Base-by-base conservation (phyloP, 2,888 invertebrate species). In the Eremobia ochroleuca region DNA sequence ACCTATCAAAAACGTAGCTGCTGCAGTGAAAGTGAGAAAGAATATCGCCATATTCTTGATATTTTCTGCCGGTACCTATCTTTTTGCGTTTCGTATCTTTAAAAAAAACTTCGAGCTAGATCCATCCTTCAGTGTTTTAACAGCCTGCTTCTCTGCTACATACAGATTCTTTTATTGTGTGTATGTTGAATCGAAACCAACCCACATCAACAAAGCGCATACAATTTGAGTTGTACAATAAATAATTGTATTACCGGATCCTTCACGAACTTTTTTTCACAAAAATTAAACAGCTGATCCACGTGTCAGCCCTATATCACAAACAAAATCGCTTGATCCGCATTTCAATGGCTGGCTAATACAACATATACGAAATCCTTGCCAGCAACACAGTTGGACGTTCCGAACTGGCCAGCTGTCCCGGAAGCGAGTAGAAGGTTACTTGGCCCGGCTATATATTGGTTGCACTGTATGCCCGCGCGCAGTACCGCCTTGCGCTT, bases 381-480 rank as follows among this genome's bases (percentile, higher is more conserved):
- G 88, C 75, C 81, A 64, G 72, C 65, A n/a, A 46, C 64, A 68
- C n/a, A 40, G 69, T 66, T 65, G 55, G 71, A 80, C 86, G 77
- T 79, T 81, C 85, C 82, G 84, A 87, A 64, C 73, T 55, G 77
- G 76, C 49, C 49, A 58, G 85, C 75, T 87, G 92, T 94, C 94
- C 95, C 95, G 96, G 96, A 96, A 96, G 95, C 91, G 55, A 68
- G 82, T 89, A 92, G 95, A 96, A 96, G 96, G 96, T 95, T 96
- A 91, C 88, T 85, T 82, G 87, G 85, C 80, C 81, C 90, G 91
- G 92, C 93, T 96, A 96, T 96, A 96, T 94, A 96, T 92, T 90
- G 90, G 85, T 81, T 78, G 90, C 79, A 76, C 79, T 74, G 86
- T 69, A 75, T 89, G 92, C 95, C 94, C 95, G 85, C 93, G 95